Evolutionary conservation across 1,140 invertebrate species (phyloP).

Genomic region (Saccostrea glomerata): DNA sequence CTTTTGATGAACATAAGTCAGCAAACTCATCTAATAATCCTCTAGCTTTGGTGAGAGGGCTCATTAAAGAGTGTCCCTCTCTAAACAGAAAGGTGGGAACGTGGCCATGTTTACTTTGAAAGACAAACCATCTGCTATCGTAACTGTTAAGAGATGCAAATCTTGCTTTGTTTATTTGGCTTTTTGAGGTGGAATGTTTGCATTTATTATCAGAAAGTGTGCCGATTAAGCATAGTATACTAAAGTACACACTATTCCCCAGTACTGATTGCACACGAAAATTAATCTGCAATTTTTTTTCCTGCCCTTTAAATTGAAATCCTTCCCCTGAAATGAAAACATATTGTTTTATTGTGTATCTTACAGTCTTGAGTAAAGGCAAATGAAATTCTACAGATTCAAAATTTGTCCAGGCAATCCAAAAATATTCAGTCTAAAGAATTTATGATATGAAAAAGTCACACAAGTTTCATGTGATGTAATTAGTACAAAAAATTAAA

Average conservation of each 20-base stretch:
- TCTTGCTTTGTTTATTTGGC: not conserved
- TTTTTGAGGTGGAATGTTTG: not conserved
- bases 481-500: not conserved
- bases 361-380: too few species aligned
- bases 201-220: conserved; percentile 19
- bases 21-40: not conserved
- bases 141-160: not conserved
- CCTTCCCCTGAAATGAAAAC: not conserved
- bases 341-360: not conserved
- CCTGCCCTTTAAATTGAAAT: not conserved
- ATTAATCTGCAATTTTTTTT: too few species aligned
- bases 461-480: not conserved
- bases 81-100: conserved; percentile 7
- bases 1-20: conserved; percentile 20
- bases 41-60: not conserved
- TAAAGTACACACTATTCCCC: not conserved
- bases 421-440: not conserved
- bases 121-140: conserved; percentile 6
- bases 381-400: too few species aligned
- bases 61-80: not conserved
- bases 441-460: not conserved
- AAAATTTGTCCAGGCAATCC: too few species aligned
- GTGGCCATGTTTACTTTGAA: not conserved
- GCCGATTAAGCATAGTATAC: not conserved
- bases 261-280: too few species aligned